Base-by-base conservation (phyloP, 2,113 vertebrate genomes). In the Gopherus evgoodei region DNA sequence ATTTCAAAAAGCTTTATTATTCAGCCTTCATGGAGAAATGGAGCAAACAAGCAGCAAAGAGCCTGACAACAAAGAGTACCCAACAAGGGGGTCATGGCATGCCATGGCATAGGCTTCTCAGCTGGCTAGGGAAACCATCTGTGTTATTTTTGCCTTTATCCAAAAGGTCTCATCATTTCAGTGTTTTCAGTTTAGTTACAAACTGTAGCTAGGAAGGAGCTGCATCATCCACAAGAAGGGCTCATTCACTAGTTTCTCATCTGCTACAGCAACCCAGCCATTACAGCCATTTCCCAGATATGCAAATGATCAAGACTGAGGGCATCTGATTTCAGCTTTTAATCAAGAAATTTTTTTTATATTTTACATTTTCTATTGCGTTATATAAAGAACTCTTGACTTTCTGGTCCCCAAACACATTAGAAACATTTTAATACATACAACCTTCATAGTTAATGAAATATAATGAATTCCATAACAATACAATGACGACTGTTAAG, bases 391-490 rank as follows among this genome's bases (percentile, higher is more conserved):
- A 86, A 65, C 35, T 53, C 92, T 84, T 53, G 44, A 75, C 79
- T 92, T 86, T 83, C 22, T 91, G 57, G 53, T 96, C 93, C 94
- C 42, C 47, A 83, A 91, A 85, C 53, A 85, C 50, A 95, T 87
- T 62, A 91, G 96, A 94, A 95, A 95, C 81, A 84, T 38, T 95
- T 97, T 96, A 95, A 97, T 95, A 94, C 65, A 95, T 92, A 93
- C 50, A 81, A 38, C 78, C 85, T 84, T 93, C 90, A 93, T 85
- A 59, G 3, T 83, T 84, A 86, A 82, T 95, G 83, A 95, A 95
- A 96, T 91, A 94, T 35, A 49, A 78, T 92, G 76, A 76, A 81
- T 88, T 94, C 86, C 81, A 85, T 24, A 38, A 21, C n/a, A 38
- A 21, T 21, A 38, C 17, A 38, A n/a, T 38, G 65, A 72, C 38